Evolutionary conservation across 2,797 vertebrate species (phyloP).

Genomic region (Orientallactaga sibirica): DNA sequence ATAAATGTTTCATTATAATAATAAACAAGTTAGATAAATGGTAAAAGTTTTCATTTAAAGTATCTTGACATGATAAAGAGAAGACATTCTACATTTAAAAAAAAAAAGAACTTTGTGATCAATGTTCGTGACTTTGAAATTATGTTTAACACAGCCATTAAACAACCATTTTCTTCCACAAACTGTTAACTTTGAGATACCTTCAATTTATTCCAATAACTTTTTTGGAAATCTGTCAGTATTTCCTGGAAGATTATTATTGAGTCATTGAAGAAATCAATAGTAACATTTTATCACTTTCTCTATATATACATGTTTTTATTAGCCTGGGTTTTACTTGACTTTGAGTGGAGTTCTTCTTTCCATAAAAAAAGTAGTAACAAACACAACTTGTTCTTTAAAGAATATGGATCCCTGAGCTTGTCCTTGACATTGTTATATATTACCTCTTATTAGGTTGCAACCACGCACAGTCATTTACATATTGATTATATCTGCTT

Average conservation of each 20-base stretch:
- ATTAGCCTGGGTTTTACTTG: not conserved
- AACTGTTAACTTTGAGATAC: slow-evolving; percentile 4
- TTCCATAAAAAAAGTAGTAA: slow-evolving; percentile 30
- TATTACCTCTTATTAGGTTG: slow-evolving; percentile 19
- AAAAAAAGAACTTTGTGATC: not conserved
- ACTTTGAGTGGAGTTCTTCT: slow-evolving; percentile 25
- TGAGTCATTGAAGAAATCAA: slow-evolving; percentile 38
- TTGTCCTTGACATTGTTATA: not conserved
- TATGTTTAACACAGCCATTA: not conserved
- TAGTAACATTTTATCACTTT: slow-evolving; percentile 45
- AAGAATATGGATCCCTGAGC: not conserved
- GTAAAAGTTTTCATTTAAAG: slow-evolving; percentile 10
- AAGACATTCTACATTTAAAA: not conserved
- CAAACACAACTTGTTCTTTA: not conserved
- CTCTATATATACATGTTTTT: not conserved
- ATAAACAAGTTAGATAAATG: not conserved
- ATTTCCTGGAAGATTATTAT: slow-evolving; percentile 46
- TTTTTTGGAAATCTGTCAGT: not conserved
- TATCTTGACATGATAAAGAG: not conserved
- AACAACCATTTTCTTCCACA: slow-evolving; percentile 15
- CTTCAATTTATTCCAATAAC: not conserved
- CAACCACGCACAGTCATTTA: not conserved
- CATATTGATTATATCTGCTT: not conserved
- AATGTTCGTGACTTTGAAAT: not conserved
- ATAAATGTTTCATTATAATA: not conserved